These are phyloP conservation scores for Hermaeophaga mercurialis DNA, from an alignment of 2,888 invertebrate genomes.

Conservation along the genomic window DNA sequence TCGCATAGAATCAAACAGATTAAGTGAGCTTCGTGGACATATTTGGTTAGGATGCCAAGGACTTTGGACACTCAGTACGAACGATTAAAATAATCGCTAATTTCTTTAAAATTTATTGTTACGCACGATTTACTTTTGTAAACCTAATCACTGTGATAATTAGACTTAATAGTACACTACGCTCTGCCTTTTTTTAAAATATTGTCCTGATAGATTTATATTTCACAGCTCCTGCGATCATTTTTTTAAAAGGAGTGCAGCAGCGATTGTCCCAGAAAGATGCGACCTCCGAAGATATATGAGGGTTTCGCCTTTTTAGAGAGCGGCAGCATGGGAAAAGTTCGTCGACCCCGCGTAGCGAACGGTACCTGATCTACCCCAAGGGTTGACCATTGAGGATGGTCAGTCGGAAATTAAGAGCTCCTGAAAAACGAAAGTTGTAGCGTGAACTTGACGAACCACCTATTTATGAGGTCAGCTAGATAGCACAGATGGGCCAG, in stretches of 20 bases:
- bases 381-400: slow-evolving; percentile 39
- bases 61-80: no score
- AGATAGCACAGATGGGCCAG: not conserved
- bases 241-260: not conserved
- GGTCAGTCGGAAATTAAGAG: slow-evolving; percentile 40
- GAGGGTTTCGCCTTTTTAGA: slow-evolving; percentile 22
- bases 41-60: no score
- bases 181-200: no score
- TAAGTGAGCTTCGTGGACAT: no score
- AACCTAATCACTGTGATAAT: no score
- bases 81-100: no score
- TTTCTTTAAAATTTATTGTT: no score
- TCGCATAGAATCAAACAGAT: no score
- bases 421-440: slow-evolving; percentile 34
- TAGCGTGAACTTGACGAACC: slow-evolving; percentile 2
- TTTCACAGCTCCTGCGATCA: no score
- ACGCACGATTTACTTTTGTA: no score
- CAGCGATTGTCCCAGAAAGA: not conserved
- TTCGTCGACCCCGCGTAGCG: slow-evolving; percentile 19
- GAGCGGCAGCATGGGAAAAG: not conserved
- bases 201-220: no score
- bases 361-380: slow-evolving; percentile 37
- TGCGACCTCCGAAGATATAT: slow-evolving; percentile 15
- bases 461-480: slow-evolving; percentile 3
- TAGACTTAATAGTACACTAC: no score